Evolutionary conservation across 2,888 invertebrate genomes (phyloP), one percentile per base, ranked within the genome.

Genomic region (Malacosoma neustria): DNA sequence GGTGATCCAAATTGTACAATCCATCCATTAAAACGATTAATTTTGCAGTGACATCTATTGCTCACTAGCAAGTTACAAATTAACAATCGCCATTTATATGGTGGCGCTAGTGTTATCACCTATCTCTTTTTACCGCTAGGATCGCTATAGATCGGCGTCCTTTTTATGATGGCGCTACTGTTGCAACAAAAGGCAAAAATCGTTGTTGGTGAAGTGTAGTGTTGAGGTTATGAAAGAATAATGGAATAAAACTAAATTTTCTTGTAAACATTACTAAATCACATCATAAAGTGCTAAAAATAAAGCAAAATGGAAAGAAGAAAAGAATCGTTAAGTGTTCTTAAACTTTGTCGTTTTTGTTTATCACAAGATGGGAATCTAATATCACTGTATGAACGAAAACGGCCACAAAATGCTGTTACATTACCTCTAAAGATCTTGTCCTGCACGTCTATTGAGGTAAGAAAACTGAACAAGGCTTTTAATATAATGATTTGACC

Each of bases 391-490:
- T 92, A 91, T 68, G 88, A 90, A 51, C 87, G 85, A 54, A 84
- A 74, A 48, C 72, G 84, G 46, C 75, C 81, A 54, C 91, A 89
- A 69, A 88, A 89, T 57, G 76, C 87, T 41, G 88, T 91, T 51
- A 89, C 91, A 50, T 82, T 93, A 53, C 87, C 91, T 38, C 71
- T 93, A 52, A 93, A 93, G 84, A 91, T 93, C 57, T 90, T 93
- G 89, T 91, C 93, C 36, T 91, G 92, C 64, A 87, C 92, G 46
- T 89, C 92, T 40, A 89, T 93, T 51, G 93, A 94, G 92, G 93
- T 93, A 89, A 61, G 46, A 43, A 37, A 37, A 44, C 35, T 7
- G 22, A 7, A 22, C 9, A 22, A 22, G n/a, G n/a, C n/a, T n/a
- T n/a, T n/a, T n/a, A n/a, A n/a, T n/a, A n/a, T n/a, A n/a, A n/a